phyloP scores from a whole-genome alignment of 2,113 vertebrate genomes.

The Herpetotheres cachinnans region DNA sequence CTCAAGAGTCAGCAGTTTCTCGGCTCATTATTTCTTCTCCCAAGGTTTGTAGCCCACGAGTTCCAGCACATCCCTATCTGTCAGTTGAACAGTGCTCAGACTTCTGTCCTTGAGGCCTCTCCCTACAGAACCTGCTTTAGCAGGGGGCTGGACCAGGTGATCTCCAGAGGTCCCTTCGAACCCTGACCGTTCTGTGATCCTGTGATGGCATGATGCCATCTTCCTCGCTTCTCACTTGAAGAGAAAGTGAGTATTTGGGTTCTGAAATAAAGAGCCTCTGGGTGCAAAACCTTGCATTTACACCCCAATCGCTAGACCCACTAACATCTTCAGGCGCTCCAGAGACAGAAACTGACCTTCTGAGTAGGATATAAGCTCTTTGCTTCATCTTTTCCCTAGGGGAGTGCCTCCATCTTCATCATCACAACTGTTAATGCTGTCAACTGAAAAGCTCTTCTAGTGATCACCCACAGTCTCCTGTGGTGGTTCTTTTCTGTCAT shows the following conservation, averaged over 20 bases:
- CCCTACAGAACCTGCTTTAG: too few species aligned
- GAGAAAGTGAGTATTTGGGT: neutral
- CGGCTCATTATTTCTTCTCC: too few species aligned
- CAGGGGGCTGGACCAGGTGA: too few species aligned
- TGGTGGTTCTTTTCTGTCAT: neutral
- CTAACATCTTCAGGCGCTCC: neutral
- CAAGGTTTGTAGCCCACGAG: too few species aligned
- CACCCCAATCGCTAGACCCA: neutral
- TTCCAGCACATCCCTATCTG: too few species aligned
- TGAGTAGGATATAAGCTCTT: neutral
- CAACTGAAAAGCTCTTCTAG: neutral
- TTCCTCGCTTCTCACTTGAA: neutral
- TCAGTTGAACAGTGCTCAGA: too few species aligned
- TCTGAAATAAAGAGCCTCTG: neutral
- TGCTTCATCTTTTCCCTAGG: neutral
- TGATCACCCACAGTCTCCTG: neutral
- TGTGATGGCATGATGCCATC: neutral
- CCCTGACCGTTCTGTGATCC: too few species aligned
- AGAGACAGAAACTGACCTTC: too few species aligned
- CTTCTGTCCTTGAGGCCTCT: too few species aligned
- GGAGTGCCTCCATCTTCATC: neutral
- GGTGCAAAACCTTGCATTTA: neutral
- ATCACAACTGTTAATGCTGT: neutral
- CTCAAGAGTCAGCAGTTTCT: too few species aligned
- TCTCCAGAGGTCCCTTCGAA: too few species aligned